phyloP scores from a whole-genome alignment of 2,888 invertebrate species.

The Pelosia muscerda region DNA sequence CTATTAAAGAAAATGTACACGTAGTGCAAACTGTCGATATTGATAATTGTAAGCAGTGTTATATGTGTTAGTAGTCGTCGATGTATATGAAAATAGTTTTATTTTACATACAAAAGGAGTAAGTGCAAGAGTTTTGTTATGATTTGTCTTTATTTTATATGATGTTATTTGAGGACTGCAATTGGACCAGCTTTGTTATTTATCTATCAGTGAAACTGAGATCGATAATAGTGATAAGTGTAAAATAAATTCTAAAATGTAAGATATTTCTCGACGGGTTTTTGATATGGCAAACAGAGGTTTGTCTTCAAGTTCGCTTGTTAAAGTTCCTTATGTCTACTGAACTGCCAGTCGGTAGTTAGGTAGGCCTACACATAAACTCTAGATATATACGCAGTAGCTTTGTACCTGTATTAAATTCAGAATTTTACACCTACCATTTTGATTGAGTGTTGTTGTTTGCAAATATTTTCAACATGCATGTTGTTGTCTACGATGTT shows the following conservation, averaged over 20 bases:
- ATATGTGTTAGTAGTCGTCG: conserved; percentile 60
- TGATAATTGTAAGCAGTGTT: conserved; percentile 62
- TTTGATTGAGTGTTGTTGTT: conserved; percentile 32
- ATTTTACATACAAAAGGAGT: conserved; percentile 41
- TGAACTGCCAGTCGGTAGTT: conserved; percentile 50
- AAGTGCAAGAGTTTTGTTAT: conserved; percentile 66
- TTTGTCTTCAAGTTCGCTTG: conserved; percentile 47
- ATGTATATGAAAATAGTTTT: conserved; percentile 50
- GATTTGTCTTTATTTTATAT: conserved; percentile 74
- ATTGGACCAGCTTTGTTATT: conserved; percentile 79
- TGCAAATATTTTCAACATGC: conserved; percentile 42
- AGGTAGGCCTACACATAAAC: conserved; percentile 30
- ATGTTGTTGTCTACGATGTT: conserved; percentile 45
- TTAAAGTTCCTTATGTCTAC: conserved; percentile 58
- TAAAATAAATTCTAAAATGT: conserved; percentile 60
- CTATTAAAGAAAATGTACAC: conserved; percentile 52
- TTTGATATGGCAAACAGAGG: conserved; percentile 36
- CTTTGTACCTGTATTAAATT: conserved; percentile 37
- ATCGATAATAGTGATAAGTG: conserved; percentile 60
- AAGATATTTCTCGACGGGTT: conserved; percentile 65
- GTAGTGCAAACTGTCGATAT: conserved; percentile 70
- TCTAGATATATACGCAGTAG: conserved; percentile 34
- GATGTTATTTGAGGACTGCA: conserved; percentile 66
- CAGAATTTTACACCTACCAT: conserved; percentile 32
- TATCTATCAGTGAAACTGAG: conserved; percentile 78